Conservation (phyloP, 2,888 invertebrate species). For the Unio pictorum region DNA sequence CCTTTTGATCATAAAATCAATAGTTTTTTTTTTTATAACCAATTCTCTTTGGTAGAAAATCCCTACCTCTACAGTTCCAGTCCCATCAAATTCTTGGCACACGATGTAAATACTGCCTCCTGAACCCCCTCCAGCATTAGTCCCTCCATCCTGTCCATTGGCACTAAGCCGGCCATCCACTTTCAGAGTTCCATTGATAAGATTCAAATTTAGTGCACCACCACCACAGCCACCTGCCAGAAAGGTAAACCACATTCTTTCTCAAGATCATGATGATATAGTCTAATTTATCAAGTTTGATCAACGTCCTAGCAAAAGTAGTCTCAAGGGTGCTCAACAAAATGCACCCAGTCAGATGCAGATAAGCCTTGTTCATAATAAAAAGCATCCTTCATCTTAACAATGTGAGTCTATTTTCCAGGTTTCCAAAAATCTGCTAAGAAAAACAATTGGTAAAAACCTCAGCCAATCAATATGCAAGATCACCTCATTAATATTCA, state of each 20-base stretch:
- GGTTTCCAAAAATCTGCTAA: no score
- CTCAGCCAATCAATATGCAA: no score
- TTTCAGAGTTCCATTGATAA: slow-evolving; percentile 35
- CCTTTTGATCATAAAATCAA: background rate
- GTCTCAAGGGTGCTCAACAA: no score
- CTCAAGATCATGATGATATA: no score
- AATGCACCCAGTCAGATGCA: no score
- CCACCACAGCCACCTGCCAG: slow-evolving; percentile 55
- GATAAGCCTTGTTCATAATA: no score
- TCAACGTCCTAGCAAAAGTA: no score
- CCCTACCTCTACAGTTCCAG: slow-evolving; percentile 45
- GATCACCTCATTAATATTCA: no score
- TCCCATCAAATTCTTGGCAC: slow-evolving; percentile 46
- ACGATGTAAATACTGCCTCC: slow-evolving; percentile 52
- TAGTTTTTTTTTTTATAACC: background rate
- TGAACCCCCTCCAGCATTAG: slow-evolving; percentile 45
- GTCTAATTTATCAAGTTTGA: no score
- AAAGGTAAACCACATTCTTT: background rate
- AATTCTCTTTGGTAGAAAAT: background rate
- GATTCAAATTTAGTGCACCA: slow-evolving; percentile 44
- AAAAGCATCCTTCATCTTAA: no score
- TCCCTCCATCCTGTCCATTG: slow-evolving; percentile 36
- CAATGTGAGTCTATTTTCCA: no score
- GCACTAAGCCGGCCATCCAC: slow-evolving; percentile 49
- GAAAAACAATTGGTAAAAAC: no score